These are phyloP conservation scores for Drosophila lowei DNA, from an alignment of 1,140 invertebrate species.

Conservation along the genomic window DNA sequence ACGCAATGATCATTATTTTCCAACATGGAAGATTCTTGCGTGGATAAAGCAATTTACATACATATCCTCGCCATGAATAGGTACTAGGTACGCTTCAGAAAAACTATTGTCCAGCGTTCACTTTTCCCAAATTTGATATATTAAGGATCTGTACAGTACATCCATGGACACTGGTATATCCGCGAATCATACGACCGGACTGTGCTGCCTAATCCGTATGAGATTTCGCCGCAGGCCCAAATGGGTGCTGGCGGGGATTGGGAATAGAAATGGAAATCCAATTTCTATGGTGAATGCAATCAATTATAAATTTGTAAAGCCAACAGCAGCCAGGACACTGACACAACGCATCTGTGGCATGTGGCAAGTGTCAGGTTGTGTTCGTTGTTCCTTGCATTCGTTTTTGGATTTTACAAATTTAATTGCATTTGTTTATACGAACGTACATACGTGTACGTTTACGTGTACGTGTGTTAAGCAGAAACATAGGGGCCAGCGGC, in stretches of 20 bases:
- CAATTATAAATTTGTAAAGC: slow-evolving; percentile 57
- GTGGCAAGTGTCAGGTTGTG: slow-evolving; percentile 1
- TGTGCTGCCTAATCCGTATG: too few relatives aligned
- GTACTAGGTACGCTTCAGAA: too few relatives aligned
- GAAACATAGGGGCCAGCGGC: slow-evolving; percentile 18
- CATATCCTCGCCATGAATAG: too few relatives aligned
- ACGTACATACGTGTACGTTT: neutral
- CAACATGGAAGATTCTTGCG: too few relatives aligned
- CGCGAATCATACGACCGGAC: too few relatives aligned
- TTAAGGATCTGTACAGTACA: too few relatives aligned
- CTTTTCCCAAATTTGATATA: too few relatives aligned
- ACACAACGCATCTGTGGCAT: slow-evolving; percentile 12
- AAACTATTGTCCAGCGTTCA: too few relatives aligned
- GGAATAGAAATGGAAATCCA: slow-evolving; percentile 21
- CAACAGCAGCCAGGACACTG: slow-evolving; percentile 19
- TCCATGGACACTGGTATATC: too few relatives aligned
- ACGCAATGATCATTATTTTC: too few relatives aligned
- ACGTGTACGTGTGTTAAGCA: slow-evolving; percentile 17
- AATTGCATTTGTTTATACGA: slow-evolving; percentile 62
- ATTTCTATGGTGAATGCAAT: slow-evolving; percentile 59
- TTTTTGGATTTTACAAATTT: slow-evolving; percentile 49
- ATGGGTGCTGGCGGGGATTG: neutral
- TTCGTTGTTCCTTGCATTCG: slow-evolving; percentile 5
- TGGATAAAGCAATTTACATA: too few relatives aligned
- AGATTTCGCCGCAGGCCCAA: too few relatives aligned